Evolutionary conservation across 2,113 vertebrate species (phyloP).

Genomic region (Aldabrachelys gigantea): DNA sequence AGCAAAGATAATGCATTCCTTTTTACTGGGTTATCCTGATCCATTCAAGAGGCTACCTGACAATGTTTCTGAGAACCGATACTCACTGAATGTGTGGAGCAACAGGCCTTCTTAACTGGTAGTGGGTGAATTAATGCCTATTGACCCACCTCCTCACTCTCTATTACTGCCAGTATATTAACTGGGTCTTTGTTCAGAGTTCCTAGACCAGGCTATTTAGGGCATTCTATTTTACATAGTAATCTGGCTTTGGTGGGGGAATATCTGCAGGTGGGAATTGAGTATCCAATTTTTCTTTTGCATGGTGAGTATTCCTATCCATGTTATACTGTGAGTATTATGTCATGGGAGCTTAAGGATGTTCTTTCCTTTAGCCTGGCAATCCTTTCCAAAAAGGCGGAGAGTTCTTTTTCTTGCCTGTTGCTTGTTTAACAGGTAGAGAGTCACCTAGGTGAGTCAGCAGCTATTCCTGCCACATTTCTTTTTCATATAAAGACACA

Average conservation of each 20-base stretch:
- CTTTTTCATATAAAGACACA: neutral
- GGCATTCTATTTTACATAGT: neutral
- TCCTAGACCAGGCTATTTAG: neutral
- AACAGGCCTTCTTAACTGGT: neutral
- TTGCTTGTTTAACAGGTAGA: neutral
- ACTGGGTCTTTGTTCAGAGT: neutral
- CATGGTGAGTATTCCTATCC: neutral
- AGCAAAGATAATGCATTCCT: neutral
- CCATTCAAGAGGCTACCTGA: neutral
- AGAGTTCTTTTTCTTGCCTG: fast-evolving
- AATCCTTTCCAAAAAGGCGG: neutral
- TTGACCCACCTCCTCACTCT: neutral
- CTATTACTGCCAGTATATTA: neutral
- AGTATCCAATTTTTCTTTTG: neutral
- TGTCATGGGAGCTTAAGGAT: neutral
- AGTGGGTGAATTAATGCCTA: neutral
- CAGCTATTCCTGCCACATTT: neutral
- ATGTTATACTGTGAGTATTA: neutral
- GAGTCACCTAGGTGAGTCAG: neutral
- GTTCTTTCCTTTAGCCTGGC: neutral
- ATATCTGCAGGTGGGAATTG: neutral
- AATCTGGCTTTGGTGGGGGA: neutral
- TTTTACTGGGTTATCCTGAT: neutral
- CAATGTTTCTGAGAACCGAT: neutral
- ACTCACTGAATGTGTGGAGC: neutral